Conservation (phyloP, 2,888 invertebrate genomes). For the Thera obeliscata region DNA sequence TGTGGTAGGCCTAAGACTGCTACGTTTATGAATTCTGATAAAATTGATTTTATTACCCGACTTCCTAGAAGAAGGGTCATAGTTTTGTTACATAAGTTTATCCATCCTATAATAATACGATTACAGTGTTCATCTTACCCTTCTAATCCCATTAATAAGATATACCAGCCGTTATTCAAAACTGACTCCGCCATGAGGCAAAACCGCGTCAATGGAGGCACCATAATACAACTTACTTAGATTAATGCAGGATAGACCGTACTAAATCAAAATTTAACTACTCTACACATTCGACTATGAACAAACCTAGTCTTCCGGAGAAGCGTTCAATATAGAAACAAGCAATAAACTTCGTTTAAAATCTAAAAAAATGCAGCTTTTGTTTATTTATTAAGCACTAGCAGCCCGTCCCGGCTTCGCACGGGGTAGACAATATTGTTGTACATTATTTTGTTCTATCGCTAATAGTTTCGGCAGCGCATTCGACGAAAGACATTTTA, state of each 20-base stretch:
- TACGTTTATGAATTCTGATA: not conserved
- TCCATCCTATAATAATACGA: conserved; percentile 10
- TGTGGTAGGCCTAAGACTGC: too few relatives aligned
- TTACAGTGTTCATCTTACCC: conserved; percentile 12
- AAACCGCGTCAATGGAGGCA: conserved; percentile 33
- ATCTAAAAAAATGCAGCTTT: too few relatives aligned
- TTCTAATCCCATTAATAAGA: conserved; percentile 33
- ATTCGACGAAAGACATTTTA: too few relatives aligned
- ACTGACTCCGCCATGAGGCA: conserved; percentile 32
- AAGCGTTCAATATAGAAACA: not conserved
- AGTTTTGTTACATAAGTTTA: not conserved
- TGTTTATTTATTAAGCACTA: too few relatives aligned
- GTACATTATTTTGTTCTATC: too few relatives aligned
- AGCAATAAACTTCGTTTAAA: too few relatives aligned
- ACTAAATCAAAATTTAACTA: conserved; percentile 44
- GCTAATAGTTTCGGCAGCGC: too few relatives aligned
- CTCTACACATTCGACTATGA: conserved; percentile 38
- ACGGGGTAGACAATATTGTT: too few relatives aligned
- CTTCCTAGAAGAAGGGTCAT: not conserved
- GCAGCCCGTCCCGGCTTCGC: too few relatives aligned
- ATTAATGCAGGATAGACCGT: conserved; percentile 40
- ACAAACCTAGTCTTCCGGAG: conserved; percentile 31
- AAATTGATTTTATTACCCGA: not conserved
- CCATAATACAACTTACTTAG: conserved; percentile 41
- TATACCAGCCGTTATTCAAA: conserved; percentile 31